These are phyloP conservation scores for Drosophila pseudotakahashii DNA, from an alignment of 2,888 invertebrate genomes.

Conservation along the genomic window DNA sequence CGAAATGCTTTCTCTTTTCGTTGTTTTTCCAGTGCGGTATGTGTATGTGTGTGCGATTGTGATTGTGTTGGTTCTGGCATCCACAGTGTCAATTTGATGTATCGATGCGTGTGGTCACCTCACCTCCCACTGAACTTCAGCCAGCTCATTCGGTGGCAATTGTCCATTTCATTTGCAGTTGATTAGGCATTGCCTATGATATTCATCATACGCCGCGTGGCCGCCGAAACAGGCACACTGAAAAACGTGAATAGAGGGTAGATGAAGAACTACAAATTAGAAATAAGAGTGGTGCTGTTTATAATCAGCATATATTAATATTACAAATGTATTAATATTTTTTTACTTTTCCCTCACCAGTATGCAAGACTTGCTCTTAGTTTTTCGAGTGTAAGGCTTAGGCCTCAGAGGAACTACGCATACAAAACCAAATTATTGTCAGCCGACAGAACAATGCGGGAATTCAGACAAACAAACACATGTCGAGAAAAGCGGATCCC, in stretches of 20 bases:
- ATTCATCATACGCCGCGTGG: constrained; percentile 73
- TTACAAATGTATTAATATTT: no score
- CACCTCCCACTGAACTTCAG: constrained; percentile 8
- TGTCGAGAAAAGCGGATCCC: constrained; percentile 16
- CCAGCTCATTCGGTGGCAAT: constrained; percentile 52
- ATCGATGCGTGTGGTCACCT: constrained; percentile 73
- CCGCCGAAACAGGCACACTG: constrained; percentile 10
- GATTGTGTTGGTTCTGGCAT: constrained; percentile 28
- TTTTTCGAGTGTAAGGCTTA: constrained; percentile 1
- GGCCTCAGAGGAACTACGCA: constrained; percentile 9
- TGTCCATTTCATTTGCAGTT: constrained; percentile 79
- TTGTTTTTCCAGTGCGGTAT: constrained; percentile 15
- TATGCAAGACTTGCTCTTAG: neutral
- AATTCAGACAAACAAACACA: constrained; percentile 5
- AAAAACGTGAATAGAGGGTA: neutral
- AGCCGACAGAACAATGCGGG: constrained; percentile 4
- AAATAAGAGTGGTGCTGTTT: no score
- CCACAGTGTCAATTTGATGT: constrained; percentile 72
- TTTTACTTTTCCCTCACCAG: no score
- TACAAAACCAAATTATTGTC: constrained; percentile 27
- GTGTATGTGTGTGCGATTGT: constrained; percentile 1
- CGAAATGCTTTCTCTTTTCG: constrained; percentile 19
- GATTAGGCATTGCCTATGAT: constrained; percentile 68
- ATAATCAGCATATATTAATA: no score
- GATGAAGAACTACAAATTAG: no score